phyloP scores from a whole-genome alignment of 1,140 invertebrate species.

The Danaus melanippus region DNA sequence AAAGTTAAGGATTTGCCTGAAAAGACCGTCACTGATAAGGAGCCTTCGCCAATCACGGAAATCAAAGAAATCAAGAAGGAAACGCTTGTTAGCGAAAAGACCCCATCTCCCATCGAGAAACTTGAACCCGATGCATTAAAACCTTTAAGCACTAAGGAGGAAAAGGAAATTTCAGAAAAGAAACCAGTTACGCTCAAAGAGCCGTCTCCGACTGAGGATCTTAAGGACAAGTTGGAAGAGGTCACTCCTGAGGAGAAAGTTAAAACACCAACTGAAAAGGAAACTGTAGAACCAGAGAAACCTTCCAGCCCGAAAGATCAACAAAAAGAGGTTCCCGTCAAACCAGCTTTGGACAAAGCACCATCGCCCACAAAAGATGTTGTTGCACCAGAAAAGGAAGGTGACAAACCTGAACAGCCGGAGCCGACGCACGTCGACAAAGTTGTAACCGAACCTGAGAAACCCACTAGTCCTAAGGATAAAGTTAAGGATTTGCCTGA shows the following conservation, averaged over 20 bases:
- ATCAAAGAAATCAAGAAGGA: neutral
- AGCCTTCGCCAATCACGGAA: no score
- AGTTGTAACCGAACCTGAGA: no score
- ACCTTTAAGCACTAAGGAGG: neutral
- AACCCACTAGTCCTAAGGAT: no score
- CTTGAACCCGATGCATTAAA: neutral
- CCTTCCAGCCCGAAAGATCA: neutral
- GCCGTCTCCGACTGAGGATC: neutral
- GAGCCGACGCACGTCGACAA: no score
- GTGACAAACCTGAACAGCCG: neutral
- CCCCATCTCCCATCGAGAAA: neutral
- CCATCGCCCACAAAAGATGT: conserved; percentile 5
- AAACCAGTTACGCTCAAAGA: conserved; percentile 1
- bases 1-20: no score
- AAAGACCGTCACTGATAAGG: no score
- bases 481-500: no score
- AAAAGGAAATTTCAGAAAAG: no score
- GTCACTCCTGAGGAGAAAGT: neutral
- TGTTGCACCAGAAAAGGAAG: no score
- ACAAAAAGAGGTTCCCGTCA: neutral
- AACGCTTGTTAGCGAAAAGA: neutral
- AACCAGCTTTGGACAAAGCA: neutral
- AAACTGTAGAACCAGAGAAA: neutral
- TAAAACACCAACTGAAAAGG: neutral
- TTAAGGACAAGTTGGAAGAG: neutral